Evolutionary conservation across 2,797 vertebrate species (phyloP).

Genomic region (Ctenopoma multispine): DNA sequence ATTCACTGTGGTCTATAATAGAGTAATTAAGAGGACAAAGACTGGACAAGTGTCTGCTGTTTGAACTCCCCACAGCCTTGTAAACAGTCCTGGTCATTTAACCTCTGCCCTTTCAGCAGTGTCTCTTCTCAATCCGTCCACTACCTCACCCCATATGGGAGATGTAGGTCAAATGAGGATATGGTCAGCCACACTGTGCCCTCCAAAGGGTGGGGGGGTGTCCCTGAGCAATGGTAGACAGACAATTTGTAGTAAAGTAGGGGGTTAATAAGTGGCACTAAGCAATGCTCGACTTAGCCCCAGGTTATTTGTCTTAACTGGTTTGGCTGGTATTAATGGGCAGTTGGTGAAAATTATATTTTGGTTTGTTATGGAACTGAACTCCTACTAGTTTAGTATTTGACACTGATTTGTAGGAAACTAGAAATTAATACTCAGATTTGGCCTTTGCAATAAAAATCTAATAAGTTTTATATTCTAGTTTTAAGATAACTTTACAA

Average conservation of each 20-base stretch:
- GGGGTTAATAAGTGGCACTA: constrained; percentile 69
- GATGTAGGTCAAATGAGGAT: constrained; percentile 73
- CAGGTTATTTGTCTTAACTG: constrained; percentile 19
- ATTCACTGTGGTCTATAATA: constrained; percentile 15
- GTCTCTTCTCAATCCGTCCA: constrained; percentile 56
- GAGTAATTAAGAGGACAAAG: constrained; percentile 52
- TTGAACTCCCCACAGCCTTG: constrained; percentile 66
- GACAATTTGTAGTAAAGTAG: constrained; percentile 57
- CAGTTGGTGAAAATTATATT: constrained; percentile 1
- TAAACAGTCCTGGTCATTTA: constrained; percentile 85
- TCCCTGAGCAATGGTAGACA: constrained; percentile 31
- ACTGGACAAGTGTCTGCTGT: constrained; percentile 45
- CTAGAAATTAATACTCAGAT: neutral
- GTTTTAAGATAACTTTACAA: neutral
- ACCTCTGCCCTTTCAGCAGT: constrained; percentile 74
- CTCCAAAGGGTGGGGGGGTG: constrained; percentile 30
- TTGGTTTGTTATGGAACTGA: neutral
- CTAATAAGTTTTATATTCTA: too few relatives aligned
- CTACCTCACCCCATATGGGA: constrained; percentile 67
- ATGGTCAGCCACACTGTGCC: constrained; percentile 61
- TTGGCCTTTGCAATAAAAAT: neutral
- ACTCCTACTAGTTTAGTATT: neutral
- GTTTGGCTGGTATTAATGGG: constrained; percentile 25
- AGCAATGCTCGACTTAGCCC: constrained; percentile 34
- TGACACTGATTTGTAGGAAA: neutral